Conservation (phyloP, 37 sponge, comb jelly and placozoan species). For the Agelas oroides region DNA sequence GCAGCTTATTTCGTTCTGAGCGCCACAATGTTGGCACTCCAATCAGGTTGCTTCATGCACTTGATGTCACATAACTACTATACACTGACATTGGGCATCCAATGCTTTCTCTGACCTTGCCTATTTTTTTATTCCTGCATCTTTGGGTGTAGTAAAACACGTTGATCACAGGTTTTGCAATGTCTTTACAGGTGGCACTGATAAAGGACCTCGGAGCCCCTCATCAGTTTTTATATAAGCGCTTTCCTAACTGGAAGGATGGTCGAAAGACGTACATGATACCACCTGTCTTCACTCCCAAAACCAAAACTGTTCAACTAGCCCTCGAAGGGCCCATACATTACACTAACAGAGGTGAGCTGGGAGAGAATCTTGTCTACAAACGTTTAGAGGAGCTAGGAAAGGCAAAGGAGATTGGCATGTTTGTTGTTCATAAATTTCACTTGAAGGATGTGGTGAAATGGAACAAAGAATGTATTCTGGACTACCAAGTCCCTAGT, state of each 20-base stretch:
- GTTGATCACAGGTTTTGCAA: too few species aligned
- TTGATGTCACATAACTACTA: too few species aligned
- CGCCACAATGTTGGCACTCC: too few species aligned
- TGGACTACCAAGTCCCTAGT: not conserved
- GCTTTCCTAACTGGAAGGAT: not conserved
- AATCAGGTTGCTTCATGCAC: too few species aligned
- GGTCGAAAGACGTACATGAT: not conserved
- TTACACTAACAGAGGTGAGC: not conserved
- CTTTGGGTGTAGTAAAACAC: too few species aligned
- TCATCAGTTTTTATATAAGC: not conserved
- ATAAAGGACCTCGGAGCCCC: not conserved
- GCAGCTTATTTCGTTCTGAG: too few species aligned
- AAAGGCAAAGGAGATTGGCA: not conserved
- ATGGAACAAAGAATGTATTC: not conserved
- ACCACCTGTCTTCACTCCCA: slow-evolving; percentile 1
- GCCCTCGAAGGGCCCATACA: not conserved
- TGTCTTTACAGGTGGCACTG: not conserved
- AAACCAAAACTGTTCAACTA: not conserved
- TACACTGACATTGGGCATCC: too few species aligned
- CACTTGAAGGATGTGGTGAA: not conserved
- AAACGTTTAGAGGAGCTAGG: not conserved
- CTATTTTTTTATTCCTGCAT: too few species aligned
- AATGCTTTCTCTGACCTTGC: too few species aligned
- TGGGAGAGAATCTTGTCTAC: not conserved
- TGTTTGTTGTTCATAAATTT: not conserved